phyloP scores from a whole-genome alignment of 2,113 vertebrate species.

The Phainopepla nitens region DNA sequence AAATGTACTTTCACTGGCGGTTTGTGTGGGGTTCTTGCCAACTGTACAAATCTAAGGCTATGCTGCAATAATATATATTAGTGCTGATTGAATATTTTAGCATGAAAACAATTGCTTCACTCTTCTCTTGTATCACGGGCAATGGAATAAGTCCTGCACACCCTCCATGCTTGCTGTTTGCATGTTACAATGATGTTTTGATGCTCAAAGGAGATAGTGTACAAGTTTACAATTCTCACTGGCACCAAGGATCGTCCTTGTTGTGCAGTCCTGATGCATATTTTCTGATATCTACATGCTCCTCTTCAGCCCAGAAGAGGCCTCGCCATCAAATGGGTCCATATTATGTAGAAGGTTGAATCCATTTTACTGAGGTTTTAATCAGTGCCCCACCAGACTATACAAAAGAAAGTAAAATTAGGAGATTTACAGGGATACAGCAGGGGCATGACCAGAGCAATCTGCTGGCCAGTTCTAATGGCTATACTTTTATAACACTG shows the following conservation, averaged over 20 bases:
- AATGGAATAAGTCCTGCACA: neutral
- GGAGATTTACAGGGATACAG: neutral
- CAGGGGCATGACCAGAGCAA: neutral
- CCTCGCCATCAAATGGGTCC: neutral
- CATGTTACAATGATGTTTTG: neutral
- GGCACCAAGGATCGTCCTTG: neutral
- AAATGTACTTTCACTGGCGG: neutral
- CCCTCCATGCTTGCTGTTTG: neutral
- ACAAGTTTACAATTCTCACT: neutral
- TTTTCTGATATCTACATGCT: neutral
- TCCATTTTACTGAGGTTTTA: slow-evolving; percentile 4
- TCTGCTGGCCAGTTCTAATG: neutral
- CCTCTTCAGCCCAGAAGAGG: neutral
- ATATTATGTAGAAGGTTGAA: neutral
- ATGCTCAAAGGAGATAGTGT: neutral
- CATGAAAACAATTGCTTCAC: neutral
- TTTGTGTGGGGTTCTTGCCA: neutral
- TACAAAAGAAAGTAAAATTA: neutral
- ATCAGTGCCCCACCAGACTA: neutral
- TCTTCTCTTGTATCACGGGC: neutral
- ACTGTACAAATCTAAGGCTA: neutral
- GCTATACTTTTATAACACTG: neutral
- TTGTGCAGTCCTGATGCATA: neutral
- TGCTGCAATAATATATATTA: neutral
- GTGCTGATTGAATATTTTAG: neutral